These are phyloP conservation scores for Micropoecilia bifurca DNA, from an alignment of 2,797 vertebrate species.

Conservation along the genomic window DNA sequence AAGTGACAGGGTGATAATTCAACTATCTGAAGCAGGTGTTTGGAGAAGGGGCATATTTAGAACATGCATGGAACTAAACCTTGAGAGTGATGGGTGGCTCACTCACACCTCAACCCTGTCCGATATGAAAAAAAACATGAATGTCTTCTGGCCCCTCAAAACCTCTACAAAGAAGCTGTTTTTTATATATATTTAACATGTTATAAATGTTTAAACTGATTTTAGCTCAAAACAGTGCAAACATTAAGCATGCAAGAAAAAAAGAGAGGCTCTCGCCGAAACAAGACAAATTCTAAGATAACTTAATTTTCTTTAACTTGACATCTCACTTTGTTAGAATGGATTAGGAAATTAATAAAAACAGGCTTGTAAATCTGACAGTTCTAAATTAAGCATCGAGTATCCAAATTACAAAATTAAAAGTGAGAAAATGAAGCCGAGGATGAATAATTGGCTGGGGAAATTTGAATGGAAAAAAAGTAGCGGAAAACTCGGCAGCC, in stretches of 20 bases:
- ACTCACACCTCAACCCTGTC: constrained; percentile 47
- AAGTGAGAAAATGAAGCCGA: constrained; percentile 54
- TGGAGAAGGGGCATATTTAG: not conserved
- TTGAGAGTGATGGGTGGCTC: not conserved
- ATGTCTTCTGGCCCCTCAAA: constrained; percentile 43
- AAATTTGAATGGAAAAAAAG: constrained; percentile 60
- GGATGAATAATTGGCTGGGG: constrained; percentile 64
- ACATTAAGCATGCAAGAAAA: not conserved
- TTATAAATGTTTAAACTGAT: constrained; percentile 31
- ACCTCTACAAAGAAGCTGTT: constrained; percentile 41
- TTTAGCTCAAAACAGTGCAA: not conserved
- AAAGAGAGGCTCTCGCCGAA: constrained; percentile 27
- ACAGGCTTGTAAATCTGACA: constrained; percentile 60
- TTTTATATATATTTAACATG: constrained; percentile 54
- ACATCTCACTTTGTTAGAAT: constrained; percentile 62
- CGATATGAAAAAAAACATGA: constrained; percentile 55
- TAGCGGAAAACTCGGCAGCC: constrained; percentile 59
- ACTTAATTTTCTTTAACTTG: constrained; percentile 63
- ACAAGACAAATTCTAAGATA: constrained; percentile 51
- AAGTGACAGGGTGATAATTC: not conserved
- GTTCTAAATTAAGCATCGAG: constrained; percentile 66
- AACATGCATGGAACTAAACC: not conserved
- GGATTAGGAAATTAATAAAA: constrained; percentile 72
- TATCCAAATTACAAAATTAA: constrained; percentile 69
- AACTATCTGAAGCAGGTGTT: constrained; percentile 2